Base-by-base conservation (phyloP, 2,797 vertebrate species). In the Spinibarbus caldwelli region DNA sequence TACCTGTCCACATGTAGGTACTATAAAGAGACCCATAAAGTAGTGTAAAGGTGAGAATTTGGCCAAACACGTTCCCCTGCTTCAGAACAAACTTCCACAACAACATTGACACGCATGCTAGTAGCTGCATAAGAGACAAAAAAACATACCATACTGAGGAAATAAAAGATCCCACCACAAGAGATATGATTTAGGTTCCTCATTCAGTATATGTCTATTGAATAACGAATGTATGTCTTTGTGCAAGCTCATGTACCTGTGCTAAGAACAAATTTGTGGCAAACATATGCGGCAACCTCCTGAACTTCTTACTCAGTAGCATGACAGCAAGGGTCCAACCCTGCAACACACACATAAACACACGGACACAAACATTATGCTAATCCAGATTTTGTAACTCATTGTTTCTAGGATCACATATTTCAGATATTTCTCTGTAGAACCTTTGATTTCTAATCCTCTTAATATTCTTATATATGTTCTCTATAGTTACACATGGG, bases 1-100 rank as follows among this genome's bases (percentile, higher is more conserved):
- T 91, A 97, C 98, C 98, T 91, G 98, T 97, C 98, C 98, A 99
- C 2, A 98, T 88, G 89, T 98, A 99, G 47, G 97, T 97, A 93
- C 98, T 97, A 90, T 99, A 99, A 86, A 99, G 95, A 31, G 97
- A 97, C 23, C 97, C 97, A 72, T 99, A 99, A 23, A 99, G 95
- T 78, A 99, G 88, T 47, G 95, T 95, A 93, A 99, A 99, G 41
- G 96, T 96, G 31, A 99, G 90, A 64, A 96, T 96, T 90, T 97
- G 97, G 67, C 95, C 91, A 15, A 96, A 88, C 80, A 95, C 89
- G 89, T 95, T 96, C 52, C 96, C 93, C 90, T 97, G 95, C 89
- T 95, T 95, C 91, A 96, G 95, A 87, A 96, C 90, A 86, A 98
- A 96, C 92, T 97, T 97, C 98, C 98, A 99, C 70, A 95, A 90